Percentiles rank a stretch among this genome's conserved stretches.
These are phyloP conservation scores for Lordiphosa clarofinis DNA, from an alignment of 1,140 invertebrate species.

Conservation along the genomic window DNA sequence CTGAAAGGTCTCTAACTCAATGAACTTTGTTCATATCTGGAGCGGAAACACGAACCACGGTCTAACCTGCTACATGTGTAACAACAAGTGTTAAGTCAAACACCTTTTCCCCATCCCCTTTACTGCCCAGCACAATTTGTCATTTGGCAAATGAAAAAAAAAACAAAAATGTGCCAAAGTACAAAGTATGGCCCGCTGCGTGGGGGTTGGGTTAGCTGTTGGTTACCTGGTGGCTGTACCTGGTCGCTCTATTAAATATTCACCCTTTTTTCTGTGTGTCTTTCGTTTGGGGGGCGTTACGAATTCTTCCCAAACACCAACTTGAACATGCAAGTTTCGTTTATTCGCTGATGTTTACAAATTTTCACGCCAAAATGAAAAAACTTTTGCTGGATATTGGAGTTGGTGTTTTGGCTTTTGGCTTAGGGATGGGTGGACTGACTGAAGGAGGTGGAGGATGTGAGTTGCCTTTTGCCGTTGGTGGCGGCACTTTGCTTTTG, in stretches of 20 bases:
- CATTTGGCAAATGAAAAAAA: conserved; percentile 47
- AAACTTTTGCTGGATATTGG: conserved; percentile 43
- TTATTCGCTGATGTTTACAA: conserved; percentile 75
- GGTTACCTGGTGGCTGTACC: conserved; percentile 21
- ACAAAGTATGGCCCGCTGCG: conserved; percentile 6
- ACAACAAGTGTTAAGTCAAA: conserved; percentile 68
- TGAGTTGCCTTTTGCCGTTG: conserved; percentile 25
- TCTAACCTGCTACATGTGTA: conserved; percentile 23
- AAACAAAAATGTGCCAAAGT: not conserved
- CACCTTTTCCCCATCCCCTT: conserved; percentile 12
- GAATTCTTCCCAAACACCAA: conserved; percentile 2
- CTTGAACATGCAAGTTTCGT: conserved; percentile 51
- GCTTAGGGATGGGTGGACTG: not conserved
- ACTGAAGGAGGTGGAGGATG: conserved; percentile 13
- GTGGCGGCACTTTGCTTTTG: conserved; percentile 7
- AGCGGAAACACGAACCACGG: too few relatives aligned
- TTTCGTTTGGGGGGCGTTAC: conserved; percentile 5
- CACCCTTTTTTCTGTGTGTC: conserved; percentile 50
- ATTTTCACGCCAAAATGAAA: conserved; percentile 76
- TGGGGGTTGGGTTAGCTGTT: conserved; percentile 8
- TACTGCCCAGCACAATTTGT: conserved; percentile 49
- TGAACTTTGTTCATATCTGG: conserved; percentile 8
- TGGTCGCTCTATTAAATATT: conserved; percentile 68
- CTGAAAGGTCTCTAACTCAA: conserved; percentile 52
- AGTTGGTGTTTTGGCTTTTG: conserved; percentile 4